Percentiles rank a stretch among this genome's conserved stretches.
Evolutionary conservation across 2,113 vertebrate genomes (phyloP).

Genomic region (Platanista minor): DNA sequence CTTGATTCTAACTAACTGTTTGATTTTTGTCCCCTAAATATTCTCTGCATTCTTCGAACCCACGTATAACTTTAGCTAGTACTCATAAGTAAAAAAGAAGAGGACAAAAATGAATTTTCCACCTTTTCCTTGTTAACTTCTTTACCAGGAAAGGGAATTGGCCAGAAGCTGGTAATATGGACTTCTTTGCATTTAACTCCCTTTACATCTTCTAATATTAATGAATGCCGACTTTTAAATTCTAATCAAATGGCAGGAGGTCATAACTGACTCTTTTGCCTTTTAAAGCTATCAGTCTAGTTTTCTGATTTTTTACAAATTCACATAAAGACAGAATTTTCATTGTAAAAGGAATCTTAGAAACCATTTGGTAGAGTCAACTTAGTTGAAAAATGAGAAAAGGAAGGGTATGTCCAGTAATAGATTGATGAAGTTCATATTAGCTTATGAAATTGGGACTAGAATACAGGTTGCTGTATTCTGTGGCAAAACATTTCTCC

Average conservation of each 20-base stretch:
- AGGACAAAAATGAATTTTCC: background rate
- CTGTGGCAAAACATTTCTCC: background rate
- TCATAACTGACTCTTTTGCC: background rate
- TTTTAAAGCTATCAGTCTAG: background rate
- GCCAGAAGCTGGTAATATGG: background rate
- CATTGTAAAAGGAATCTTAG: background rate
- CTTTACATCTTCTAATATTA: background rate
- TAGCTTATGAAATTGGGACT: background rate
- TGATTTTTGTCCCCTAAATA: background rate
- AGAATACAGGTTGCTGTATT: background rate
- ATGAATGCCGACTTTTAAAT: background rate
- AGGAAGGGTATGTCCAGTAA: background rate
- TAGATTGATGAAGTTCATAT: background rate
- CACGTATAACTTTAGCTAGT: background rate
- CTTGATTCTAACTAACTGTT: background rate
- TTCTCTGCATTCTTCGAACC: background rate
- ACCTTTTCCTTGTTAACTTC: background rate
- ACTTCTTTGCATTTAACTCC: background rate
- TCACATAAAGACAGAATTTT: background rate
- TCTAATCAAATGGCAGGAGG: background rate
- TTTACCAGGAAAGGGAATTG: background rate
- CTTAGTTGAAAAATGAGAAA: conserved; percentile 9
- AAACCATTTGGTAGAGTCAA: background rate
- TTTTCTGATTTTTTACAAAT: background rate
- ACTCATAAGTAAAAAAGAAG: background rate